Evolutionary conservation across 2,797 vertebrate species (phyloP).

Genomic region (Micropoecilia bifurca): DNA sequence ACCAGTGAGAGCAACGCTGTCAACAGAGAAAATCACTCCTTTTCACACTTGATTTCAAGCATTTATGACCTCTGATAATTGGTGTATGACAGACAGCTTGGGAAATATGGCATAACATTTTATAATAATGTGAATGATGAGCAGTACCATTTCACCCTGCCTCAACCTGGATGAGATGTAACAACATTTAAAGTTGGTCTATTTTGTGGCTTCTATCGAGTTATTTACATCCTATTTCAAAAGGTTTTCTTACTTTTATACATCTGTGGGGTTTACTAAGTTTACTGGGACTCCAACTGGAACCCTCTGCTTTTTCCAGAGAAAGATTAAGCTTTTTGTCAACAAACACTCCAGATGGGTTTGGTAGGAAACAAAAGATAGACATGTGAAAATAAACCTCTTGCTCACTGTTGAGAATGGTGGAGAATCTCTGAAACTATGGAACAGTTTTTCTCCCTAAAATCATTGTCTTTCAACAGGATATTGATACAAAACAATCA

Average conservation of each 20-base stretch:
- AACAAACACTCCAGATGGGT: not conserved
- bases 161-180: not conserved
- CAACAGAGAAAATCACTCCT: not conserved
- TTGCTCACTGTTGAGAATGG: not conserved
- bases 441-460: not conserved
- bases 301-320: not conserved
- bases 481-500: not conserved
- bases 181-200: not conserved
- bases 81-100: not conserved
- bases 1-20: constrained; percentile 23
- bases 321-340: not conserved
- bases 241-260: not conserved
- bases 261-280: not conserved
- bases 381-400: not conserved
- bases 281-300: not conserved
- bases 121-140: not conserved
- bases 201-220: not conserved
- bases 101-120: constrained; percentile 13
- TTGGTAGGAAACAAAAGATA: no score
- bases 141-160: not conserved
- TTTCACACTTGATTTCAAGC: constrained; percentile 19
- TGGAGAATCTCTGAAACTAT: not conserved
- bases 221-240: not conserved
- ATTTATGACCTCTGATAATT: constrained; percentile 24
- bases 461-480: not conserved